phyloP scores from a whole-genome alignment of 2,888 invertebrate genomes.

The Aporophyla nigra region DNA sequence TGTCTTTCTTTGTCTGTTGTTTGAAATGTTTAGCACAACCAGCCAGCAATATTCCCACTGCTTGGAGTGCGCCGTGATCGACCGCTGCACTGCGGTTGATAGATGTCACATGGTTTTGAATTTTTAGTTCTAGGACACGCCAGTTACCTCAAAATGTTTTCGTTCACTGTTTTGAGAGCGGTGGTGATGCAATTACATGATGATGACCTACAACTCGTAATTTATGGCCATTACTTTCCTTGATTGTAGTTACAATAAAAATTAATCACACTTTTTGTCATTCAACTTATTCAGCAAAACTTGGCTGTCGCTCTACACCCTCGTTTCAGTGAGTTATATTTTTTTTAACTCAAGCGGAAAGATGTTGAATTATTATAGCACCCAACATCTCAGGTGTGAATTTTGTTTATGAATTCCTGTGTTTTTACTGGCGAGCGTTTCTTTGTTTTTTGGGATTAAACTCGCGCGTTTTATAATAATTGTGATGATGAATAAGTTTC shows the following conservation, averaged over 20 bases:
- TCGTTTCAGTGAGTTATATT: conserved; percentile 67
- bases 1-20: too few species aligned
- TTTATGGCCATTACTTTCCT: neutral
- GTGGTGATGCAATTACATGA: too few species aligned
- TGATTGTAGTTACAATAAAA: neutral
- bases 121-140: too few species aligned
- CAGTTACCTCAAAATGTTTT: neutral
- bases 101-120: too few species aligned
- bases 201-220: neutral
- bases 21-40: too few species aligned
- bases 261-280: neutral
- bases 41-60: too few species aligned
- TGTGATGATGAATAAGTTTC: conserved; percentile 32
- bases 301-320: conserved; percentile 36
- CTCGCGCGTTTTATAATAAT: conserved; percentile 44
- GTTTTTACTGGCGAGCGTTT: conserved; percentile 49
- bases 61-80: too few species aligned
- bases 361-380: conserved; percentile 77
- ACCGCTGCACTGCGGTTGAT: too few species aligned
- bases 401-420: conserved; percentile 75
- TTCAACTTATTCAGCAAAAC: neutral
- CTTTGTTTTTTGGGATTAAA: conserved; percentile 41
- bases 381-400: conserved; percentile 79
- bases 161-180: neutral
- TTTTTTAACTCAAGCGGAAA: conserved; percentile 72